Base-by-base conservation (phyloP, 2,797 vertebrate genomes). In the Melanotaenia pygmaea region DNA sequence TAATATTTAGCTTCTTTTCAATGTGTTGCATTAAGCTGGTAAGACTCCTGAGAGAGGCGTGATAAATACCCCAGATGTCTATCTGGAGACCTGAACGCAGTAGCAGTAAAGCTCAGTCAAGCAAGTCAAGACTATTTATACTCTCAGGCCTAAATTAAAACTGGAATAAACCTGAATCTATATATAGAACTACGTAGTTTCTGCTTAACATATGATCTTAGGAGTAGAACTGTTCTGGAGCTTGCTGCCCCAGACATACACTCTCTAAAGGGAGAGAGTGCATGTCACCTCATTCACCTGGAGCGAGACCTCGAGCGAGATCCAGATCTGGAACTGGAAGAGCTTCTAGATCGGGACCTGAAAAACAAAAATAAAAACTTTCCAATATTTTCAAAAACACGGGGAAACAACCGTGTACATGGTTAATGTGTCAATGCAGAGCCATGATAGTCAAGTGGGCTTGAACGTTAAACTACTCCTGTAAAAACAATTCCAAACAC, bases 231-330 rank as follows among this genome's bases (percentile, higher is more conserved):
- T 86, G 82, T 72, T 86, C 59, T 62, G 81, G 68, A 85, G 79
- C 82, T 83, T 89, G 80, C 72, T 84, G 94, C 89, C 92, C 92
- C 87, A 91, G 74, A 92, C 93, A 91, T 88, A 91, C 95, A 94
- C 96, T 95, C 96, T 95, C 96, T 91, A 88, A 80, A 89, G 83
- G 88, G 94, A 89, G 92, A 93, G 95, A 96, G 96, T 95, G 96
- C 91, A 95, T 94, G 96, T 95, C 96, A 99, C 97, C 97, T 97
- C 96, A 99, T 99, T 99, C 97, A 99, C 98, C 98, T 99, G 96
- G 98, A 99, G 95, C 94, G 96, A 92, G 97, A 98, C 93, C 95
- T 97, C 76, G 98, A 99, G 89, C 94, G 95, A 93, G 98, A 98
- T 86, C 97, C 96, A 92, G 97, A 99, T 88, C 97, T 95, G 95